Evolutionary conservation across 2,888 invertebrate species (phyloP).

Genomic region (Brachyptera risi): DNA sequence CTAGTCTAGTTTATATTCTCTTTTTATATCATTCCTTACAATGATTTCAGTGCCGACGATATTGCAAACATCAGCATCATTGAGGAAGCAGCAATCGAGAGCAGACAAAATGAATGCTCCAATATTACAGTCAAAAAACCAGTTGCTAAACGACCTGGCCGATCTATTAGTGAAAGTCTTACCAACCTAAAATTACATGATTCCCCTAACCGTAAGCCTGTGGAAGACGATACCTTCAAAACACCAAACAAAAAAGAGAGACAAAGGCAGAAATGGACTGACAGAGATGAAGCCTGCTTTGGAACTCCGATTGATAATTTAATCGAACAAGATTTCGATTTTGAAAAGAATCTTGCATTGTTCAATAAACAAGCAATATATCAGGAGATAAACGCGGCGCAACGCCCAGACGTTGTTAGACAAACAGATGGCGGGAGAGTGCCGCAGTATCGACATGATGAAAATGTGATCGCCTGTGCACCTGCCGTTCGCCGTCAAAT

Average conservation of each 20-base stretch:
- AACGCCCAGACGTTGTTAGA: constrained; percentile 58
- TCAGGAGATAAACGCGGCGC: constrained; percentile 63
- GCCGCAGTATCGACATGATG: constrained; percentile 72
- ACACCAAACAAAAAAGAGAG: constrained; percentile 50
- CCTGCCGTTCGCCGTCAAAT: constrained; percentile 66
- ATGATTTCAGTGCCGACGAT: constrained; percentile 53
- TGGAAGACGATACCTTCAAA: constrained; percentile 33
- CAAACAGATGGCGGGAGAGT: constrained; percentile 48
- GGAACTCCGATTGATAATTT: constrained; percentile 65
- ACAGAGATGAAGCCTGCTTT: constrained; percentile 71
- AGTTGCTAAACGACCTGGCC: constrained; percentile 51
- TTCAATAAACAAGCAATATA: constrained; percentile 83
- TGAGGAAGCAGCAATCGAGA: constrained; percentile 53
- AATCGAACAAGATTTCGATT: constrained; percentile 80
- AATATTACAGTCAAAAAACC: constrained; percentile 51
- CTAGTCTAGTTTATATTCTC: neutral
- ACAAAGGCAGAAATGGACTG: constrained; percentile 45
- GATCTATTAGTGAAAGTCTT: constrained; percentile 46
- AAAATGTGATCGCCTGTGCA: constrained; percentile 70
- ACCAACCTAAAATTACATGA: constrained; percentile 35
- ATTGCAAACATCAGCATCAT: constrained; percentile 74
- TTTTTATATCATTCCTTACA: constrained; percentile 7
- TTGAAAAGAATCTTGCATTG: constrained; percentile 87
- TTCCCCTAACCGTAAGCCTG: constrained; percentile 37
- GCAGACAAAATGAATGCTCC: constrained; percentile 39